Percentiles rank a stretch among this genome's conserved stretches.
Conservation (phyloP, 2,797 vertebrate genomes). For the Ctenopoma multispine region DNA sequence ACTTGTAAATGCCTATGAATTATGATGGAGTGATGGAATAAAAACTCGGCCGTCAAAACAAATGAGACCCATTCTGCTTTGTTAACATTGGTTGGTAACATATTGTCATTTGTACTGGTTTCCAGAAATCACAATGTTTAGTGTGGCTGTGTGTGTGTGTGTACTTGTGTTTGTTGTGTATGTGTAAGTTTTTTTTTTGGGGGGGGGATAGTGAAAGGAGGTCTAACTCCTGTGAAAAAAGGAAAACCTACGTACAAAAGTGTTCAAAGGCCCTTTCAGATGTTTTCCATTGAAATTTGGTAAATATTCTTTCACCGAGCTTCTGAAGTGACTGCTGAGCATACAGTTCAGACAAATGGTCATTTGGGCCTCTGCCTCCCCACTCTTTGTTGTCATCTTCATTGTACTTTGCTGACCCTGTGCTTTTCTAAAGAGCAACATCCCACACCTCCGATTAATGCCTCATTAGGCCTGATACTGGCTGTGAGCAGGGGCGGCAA, state of each 20-base stretch:
- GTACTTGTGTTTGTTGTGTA: constrained; percentile 21
- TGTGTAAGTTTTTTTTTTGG: constrained; percentile 19
- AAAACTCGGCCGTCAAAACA: constrained; percentile 15
- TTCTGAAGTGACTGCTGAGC: constrained; percentile 83
- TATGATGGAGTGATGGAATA: constrained; percentile 17
- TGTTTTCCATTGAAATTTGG: constrained; percentile 74
- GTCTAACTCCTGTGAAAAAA: constrained; percentile 68
- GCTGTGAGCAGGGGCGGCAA: constrained; percentile 70
- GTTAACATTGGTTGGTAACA: constrained; percentile 27
- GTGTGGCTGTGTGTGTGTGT: background rate
- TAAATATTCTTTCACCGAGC: constrained; percentile 78
- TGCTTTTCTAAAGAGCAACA: constrained; percentile 80
- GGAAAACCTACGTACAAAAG: constrained; percentile 77
- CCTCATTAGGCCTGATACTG: constrained; percentile 82
- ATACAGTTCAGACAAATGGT: constrained; percentile 76
- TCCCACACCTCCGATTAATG: constrained; percentile 86
- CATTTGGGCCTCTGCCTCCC: constrained; percentile 67
- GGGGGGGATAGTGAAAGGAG: constrained; percentile 22
- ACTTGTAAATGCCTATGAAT: constrained; percentile 19
- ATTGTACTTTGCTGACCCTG: constrained; percentile 82
- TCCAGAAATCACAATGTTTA: constrained; percentile 38
- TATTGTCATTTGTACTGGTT: constrained; percentile 17
- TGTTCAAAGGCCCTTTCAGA: constrained; percentile 75
- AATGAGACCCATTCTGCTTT: background rate
- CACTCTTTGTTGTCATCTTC: constrained; percentile 82